phyloP scores from a whole-genome alignment of 2,113 vertebrate genomes.

The Mormyrus lacerda region DNA sequence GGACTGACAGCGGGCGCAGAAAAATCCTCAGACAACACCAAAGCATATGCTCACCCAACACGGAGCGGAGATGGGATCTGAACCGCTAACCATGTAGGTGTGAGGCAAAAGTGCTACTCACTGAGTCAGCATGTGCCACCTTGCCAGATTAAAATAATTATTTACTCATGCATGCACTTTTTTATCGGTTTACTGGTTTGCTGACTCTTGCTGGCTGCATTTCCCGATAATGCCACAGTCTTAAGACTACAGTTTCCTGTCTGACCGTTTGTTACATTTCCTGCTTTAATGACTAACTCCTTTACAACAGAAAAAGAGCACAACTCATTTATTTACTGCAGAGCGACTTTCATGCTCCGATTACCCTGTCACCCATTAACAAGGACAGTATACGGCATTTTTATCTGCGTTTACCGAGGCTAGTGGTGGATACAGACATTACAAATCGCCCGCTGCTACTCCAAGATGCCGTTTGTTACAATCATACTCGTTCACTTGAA shows the following conservation, averaged over 20 bases:
- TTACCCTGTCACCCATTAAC: slow-evolving; percentile 19
- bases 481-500: background rate
- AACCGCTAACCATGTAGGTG: background rate
- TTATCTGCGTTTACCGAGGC: background rate
- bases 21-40: background rate
- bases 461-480: background rate
- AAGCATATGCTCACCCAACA: background rate
- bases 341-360: background rate
- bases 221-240: background rate
- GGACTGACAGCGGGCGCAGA: background rate
- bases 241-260: background rate
- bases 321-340: background rate
- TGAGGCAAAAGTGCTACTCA: background rate
- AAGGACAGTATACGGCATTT: background rate
- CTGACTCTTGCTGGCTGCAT: background rate
- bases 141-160: background rate
- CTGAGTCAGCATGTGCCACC: background rate
- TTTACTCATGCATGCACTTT: background rate
- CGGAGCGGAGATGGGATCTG: background rate
- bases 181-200: background rate
- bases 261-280: background rate
- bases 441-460: background rate
- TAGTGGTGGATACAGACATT: background rate
- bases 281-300: slow-evolving; percentile 8
- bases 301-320: background rate